Base-by-base conservation (phyloP, 2,797 vertebrate genomes). In the Poeciliopsis gracilis region DNA sequence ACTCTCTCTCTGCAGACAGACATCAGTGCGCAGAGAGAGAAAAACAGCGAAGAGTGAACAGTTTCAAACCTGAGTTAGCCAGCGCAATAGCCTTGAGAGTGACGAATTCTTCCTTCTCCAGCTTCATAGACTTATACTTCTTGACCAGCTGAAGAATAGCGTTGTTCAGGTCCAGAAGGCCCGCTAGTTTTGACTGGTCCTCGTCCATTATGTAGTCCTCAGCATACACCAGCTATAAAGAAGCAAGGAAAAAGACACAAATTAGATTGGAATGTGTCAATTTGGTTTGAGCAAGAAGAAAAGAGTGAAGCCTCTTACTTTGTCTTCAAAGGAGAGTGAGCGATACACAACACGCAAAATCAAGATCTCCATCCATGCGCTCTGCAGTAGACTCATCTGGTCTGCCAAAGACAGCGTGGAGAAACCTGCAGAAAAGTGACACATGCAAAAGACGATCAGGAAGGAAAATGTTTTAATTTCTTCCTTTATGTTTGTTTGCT, bases 161-260 rank as follows among this genome's bases (percentile, higher is more conserved):
- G 66, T 99, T 99, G 93, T 99, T 99, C 88, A 99, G 96, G 91
- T 99, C 98, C 86, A 99, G 96, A 82, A 99, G 96, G 84, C 98
- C 98, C 41, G 98, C 98, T 83, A 99, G 84, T 91, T 99, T 99
- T 55, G 98, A 99, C 90, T 99, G 98, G 91, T 99, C 98, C 95
- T 99, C 98, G 69, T 99, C 98, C 98, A 99, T 99, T 87, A 99
- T 99, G 94, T 99, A 99, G 96, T 99, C 98, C 92, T 99, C 98
- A 75, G 98, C 98, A 83, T 99, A 99, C 76, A 99, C 98, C 75
- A 99, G 93, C 96, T 95, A 20, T 5, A 72, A 38, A 80, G 15
- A 77, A 23, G 79, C 16, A 75, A n/a, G 66, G 41, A 69, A 16
- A 51, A 10, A 2, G 6, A 1, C 59, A 20, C 79, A 77, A 45